Conservation (phyloP, 2,888 invertebrate genomes). For the Boloria euphrosyne region DNA sequence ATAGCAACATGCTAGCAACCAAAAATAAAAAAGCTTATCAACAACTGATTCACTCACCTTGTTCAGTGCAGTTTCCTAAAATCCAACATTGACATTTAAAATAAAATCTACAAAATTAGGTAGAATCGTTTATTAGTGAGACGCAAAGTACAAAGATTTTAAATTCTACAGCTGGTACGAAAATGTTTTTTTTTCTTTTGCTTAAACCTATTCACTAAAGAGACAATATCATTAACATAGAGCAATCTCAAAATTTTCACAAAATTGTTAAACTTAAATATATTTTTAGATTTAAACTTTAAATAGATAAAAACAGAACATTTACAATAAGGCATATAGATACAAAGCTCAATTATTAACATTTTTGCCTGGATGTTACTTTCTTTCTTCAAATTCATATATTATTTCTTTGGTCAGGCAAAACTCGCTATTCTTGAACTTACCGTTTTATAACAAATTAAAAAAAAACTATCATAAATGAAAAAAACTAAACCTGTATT, state of each 20-base stretch:
- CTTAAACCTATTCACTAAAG: conserved; percentile 28
- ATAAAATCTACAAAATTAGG: conserved; percentile 42
- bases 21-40: conserved; percentile 38
- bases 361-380: conserved; percentile 44
- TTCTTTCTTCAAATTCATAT: conserved; percentile 10
- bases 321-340: conserved; percentile 51
- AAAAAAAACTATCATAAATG: conserved; percentile 16
- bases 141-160: conserved; percentile 61
- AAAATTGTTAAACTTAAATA: conserved; percentile 33
- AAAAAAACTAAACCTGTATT: conserved; percentile 38
- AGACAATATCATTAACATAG: conserved; percentile 32
- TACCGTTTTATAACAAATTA: conserved; percentile 30
- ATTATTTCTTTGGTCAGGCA: conserved; percentile 39
- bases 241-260: conserved; percentile 32
- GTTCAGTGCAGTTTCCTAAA: conserved; percentile 33
- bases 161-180: conserved; percentile 30
- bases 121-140: conserved; percentile 65
- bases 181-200: conserved; percentile 26
- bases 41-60: conserved; percentile 44
- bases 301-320: conserved; percentile 37
- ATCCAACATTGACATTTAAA: conserved; percentile 32
- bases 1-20: conserved; percentile 43
- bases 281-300: conserved; percentile 28
- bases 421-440: conserved; percentile 31
- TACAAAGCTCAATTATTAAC: conserved; percentile 57